phyloP scores from a whole-genome alignment of 2,113 vertebrate species.

The Phylloscopus trochiloides region DNA sequence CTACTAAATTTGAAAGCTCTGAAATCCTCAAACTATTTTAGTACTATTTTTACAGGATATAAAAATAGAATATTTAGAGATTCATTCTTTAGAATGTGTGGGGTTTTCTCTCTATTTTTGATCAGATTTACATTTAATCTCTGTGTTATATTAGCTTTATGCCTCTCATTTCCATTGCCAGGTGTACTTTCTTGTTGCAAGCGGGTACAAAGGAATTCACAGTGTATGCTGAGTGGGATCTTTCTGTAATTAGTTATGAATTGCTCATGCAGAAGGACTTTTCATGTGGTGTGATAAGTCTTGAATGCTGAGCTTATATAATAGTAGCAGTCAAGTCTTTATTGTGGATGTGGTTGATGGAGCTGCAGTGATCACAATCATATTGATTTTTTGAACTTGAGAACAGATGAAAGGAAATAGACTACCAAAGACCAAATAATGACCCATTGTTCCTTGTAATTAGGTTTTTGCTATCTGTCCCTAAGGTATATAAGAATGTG shows the following conservation, averaged over 20 bases:
- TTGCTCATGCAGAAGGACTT: neutral
- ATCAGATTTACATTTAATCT: neutral
- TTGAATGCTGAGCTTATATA: neutral
- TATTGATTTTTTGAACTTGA: neutral
- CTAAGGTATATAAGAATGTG: neutral
- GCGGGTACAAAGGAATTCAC: neutral
- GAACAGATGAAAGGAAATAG: neutral
- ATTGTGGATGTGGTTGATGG: neutral
- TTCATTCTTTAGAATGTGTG: neutral
- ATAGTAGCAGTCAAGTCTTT: neutral
- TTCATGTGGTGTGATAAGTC: neutral
- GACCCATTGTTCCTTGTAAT: neutral
- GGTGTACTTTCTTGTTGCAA: neutral
- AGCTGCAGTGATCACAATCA: neutral
- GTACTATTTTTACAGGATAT: neutral
- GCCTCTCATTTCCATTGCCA: neutral
- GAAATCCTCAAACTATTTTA: neutral
- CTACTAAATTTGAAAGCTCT: neutral
- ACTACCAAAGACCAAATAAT: neutral
- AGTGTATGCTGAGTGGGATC: neutral
- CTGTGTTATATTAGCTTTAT: neutral
- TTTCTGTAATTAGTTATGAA: conserved; percentile 3
- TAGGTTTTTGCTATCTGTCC: neutral
- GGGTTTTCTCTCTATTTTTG: neutral
- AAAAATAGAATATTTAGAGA: neutral